These are phyloP conservation scores for Drosophila rellima DNA, from an alignment of 2,888 invertebrate species.

Conservation along the genomic window DNA sequence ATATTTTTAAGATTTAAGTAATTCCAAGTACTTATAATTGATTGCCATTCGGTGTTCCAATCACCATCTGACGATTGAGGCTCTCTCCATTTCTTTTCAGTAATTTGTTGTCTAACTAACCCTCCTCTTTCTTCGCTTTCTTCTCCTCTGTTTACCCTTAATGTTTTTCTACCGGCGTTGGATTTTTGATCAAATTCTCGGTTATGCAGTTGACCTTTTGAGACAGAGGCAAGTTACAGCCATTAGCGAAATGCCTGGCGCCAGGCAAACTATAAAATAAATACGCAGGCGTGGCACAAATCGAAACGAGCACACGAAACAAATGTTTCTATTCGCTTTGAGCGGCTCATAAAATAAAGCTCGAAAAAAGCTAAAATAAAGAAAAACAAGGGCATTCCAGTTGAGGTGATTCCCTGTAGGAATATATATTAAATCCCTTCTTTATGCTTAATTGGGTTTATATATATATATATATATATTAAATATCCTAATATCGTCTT, in stretches of 20 bases:
- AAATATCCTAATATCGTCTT: background rate
- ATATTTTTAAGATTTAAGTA: constrained; percentile 6
- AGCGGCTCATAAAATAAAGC: constrained; percentile 33
- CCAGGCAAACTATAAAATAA: constrained; percentile 73
- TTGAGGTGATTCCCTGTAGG: background rate
- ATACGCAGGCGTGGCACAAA: constrained; percentile 66
- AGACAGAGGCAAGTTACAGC: constrained; percentile 36
- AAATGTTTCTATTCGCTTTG: constrained; percentile 44
- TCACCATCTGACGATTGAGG: constrained; percentile 1
- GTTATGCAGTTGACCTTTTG: constrained; percentile 71
- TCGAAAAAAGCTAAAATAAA: background rate
- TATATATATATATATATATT: too few relatives aligned
- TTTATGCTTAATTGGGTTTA: too few relatives aligned
- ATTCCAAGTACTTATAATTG: constrained; percentile 22
- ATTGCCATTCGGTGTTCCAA: constrained; percentile 14
- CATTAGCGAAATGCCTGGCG: constrained; percentile 72
- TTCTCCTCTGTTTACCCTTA: background rate
- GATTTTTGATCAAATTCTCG: background rate
- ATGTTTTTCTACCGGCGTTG: constrained; percentile 13
- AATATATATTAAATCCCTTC: background rate
- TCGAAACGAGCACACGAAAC: constrained; percentile 48
- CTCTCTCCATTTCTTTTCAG: constrained; percentile 19
- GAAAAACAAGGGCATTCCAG: background rate
- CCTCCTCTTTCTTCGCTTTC: background rate
- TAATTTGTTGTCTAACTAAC: constrained; percentile 33